Conservation (phyloP, 2,797 vertebrate species). For the Hybognathus amarus region DNA sequence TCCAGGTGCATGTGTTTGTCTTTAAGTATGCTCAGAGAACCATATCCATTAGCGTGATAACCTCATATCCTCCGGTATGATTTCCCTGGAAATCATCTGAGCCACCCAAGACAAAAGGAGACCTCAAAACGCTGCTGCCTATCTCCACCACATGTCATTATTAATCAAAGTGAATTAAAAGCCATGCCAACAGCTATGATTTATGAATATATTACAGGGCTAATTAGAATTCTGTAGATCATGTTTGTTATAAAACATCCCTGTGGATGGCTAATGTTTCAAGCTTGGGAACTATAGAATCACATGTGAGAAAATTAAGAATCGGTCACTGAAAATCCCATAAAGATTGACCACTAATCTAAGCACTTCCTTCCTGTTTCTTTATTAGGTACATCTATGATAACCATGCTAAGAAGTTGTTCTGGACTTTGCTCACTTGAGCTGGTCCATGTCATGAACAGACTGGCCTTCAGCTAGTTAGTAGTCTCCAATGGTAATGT, state of each 20-base stretch:
- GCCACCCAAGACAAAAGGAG: conserved; percentile 75
- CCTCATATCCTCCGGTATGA: conserved; percentile 57
- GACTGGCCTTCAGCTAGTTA: neutral
- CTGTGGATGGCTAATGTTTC: conserved; percentile 60
- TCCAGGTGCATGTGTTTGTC: conserved; percentile 44
- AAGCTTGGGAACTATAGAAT: conserved; percentile 39
- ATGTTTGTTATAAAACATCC: conserved; percentile 74
- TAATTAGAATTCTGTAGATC: conserved; percentile 82
- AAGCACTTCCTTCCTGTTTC: neutral
- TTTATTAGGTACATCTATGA: neutral
- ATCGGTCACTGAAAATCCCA: neutral
- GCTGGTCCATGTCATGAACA: neutral
- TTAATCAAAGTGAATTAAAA: conserved; percentile 85
- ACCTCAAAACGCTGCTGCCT: conserved; percentile 60
- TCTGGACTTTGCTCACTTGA: neutral
- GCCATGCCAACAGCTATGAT: conserved; percentile 77
- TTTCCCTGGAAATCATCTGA: conserved; percentile 72
- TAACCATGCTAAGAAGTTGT: neutral
- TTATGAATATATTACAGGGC: conserved; percentile 82
- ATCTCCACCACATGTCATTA: conserved; percentile 74
- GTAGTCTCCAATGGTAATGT: neutral
- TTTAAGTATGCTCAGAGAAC: conserved; percentile 29
- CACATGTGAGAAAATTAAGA: conserved; percentile 31
- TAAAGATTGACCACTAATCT: neutral
- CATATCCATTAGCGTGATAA: conserved; percentile 39